Percentiles rank a stretch among this genome's conserved stretches.
Evolutionary conservation across 1,140 invertebrate genomes (phyloP).

Genomic region (Papilio glaucus): DNA sequence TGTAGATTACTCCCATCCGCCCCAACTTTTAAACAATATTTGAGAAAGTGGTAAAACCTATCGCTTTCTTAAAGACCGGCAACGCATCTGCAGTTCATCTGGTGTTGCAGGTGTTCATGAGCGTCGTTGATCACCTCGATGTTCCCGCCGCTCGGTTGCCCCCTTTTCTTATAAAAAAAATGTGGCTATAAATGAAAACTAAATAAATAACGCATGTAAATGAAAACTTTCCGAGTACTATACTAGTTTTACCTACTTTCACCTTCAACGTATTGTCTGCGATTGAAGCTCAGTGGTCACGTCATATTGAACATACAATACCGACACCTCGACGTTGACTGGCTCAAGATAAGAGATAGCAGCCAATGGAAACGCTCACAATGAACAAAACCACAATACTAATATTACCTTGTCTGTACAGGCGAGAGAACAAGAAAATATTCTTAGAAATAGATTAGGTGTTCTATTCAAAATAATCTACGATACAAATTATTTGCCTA

Average conservation of each 20-base stretch:
- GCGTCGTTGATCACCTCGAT: too few relatives aligned
- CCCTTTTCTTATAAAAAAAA: too few relatives aligned
- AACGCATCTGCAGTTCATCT: too few relatives aligned
- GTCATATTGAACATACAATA: slow-evolving; percentile 11
- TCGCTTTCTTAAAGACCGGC: too few relatives aligned
- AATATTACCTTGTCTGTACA: slow-evolving; percentile 18
- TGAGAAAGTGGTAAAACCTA: too few relatives aligned
- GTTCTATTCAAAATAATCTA: not conserved
- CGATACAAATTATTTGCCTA: too few relatives aligned
- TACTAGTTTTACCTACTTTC: not conserved
- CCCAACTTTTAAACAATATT: too few relatives aligned
- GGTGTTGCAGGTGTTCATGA: too few relatives aligned
- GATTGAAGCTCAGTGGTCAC: slow-evolving; percentile 10
- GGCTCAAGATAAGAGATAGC: slow-evolving; percentile 11
- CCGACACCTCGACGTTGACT: not conserved
- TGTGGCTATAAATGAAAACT: too few relatives aligned
- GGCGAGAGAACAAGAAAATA: not conserved
- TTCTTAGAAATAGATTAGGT: not conserved
- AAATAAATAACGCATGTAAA: too few relatives aligned
- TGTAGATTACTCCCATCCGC: too few relatives aligned
- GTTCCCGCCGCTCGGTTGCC: too few relatives aligned
- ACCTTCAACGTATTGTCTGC: slow-evolving; percentile 6
- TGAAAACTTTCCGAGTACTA: not conserved
- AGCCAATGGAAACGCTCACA: not conserved
- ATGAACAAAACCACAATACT: not conserved